Evolutionary conservation across 2,888 invertebrate species (phyloP).

Genomic region (Drosophila robusta): DNA sequence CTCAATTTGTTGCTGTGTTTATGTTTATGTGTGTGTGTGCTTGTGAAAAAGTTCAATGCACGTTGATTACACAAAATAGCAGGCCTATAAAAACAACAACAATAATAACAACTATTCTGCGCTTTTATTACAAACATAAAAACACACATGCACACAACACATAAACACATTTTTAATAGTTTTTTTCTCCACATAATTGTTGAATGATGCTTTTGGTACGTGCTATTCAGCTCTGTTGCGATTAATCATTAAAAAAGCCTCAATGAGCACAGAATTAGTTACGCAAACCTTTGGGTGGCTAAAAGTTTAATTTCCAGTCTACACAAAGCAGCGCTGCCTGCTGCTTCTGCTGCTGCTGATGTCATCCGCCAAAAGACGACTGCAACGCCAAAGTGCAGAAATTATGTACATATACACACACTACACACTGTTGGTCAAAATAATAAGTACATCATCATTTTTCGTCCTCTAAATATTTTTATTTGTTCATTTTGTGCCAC

Average conservation of each 20-base stretch:
- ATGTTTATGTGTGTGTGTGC: slow-evolving; percentile 23
- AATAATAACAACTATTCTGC: slow-evolving; percentile 28
- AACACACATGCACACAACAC: slow-evolving; percentile 30
- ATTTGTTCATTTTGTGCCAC: background rate
- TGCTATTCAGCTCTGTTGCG: slow-evolving; percentile 39
- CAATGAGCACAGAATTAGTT: slow-evolving; percentile 48
- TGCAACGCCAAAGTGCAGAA: slow-evolving; percentile 39
- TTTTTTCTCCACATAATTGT: slow-evolving; percentile 37
- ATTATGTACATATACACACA: background rate
- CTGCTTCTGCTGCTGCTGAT: slow-evolving; percentile 29
- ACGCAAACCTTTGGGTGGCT: slow-evolving; percentile 42
- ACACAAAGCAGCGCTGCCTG: background rate
- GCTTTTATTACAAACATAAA: slow-evolving; percentile 68
- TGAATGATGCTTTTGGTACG: slow-evolving; percentile 51
- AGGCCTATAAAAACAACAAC: slow-evolving; percentile 32
- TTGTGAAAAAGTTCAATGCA: slow-evolving; percentile 65
- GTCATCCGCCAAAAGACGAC: slow-evolving; percentile 26
- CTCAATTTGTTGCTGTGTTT: slow-evolving; percentile 61
- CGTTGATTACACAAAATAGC: slow-evolving; percentile 70
- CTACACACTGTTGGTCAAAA: background rate
- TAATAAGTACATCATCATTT: background rate
- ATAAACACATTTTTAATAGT: slow-evolving; percentile 12
- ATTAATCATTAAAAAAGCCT: slow-evolving; percentile 51
- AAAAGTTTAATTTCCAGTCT: slow-evolving; percentile 18
- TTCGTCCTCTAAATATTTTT: background rate